Conservation (phyloP, 2,797 vertebrate species). For the Gymnocypris eckloni region DNA sequence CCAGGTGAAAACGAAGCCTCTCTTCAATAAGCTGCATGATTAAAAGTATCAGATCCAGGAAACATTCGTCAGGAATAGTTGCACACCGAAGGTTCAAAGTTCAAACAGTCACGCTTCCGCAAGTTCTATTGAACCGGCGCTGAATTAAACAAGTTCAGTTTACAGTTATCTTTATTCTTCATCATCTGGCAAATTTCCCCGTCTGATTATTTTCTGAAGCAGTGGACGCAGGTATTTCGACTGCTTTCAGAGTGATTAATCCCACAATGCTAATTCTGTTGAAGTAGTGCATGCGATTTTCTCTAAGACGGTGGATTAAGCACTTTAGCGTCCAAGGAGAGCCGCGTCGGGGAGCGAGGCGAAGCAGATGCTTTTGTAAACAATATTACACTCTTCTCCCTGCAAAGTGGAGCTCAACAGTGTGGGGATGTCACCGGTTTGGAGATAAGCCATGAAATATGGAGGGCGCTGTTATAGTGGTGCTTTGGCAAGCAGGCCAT, state of each 20-base stretch:
- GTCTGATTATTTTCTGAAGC: conserved; percentile 1
- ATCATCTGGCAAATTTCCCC: not conserved
- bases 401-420: conserved; percentile 51
- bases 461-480: conserved; percentile 43
- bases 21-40: not conserved
- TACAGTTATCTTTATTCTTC: not conserved
- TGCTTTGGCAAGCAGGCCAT: conserved; percentile 28
- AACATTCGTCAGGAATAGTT: not conserved
- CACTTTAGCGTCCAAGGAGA: conserved; percentile 68
- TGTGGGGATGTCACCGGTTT: conserved; percentile 59
- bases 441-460: conserved; percentile 57
- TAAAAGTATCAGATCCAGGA: not conserved
- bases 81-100: not conserved
- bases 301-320: conserved; percentile 74
- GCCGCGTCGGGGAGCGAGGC: conserved; percentile 48
- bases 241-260: conserved; percentile 66
- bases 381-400: conserved; percentile 29
- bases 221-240: conserved; percentile 17
- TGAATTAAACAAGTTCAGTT: not conserved
- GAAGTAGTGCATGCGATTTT: conserved; percentile 69
- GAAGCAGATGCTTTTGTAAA: conserved; percentile 56
- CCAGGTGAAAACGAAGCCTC: conserved; percentile 8
- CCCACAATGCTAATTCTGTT: conserved; percentile 69
- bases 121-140: not conserved
- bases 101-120: not conserved